Conservation (phyloP, 2,888 invertebrate genomes). For the Melanostoma mellinum region DNA sequence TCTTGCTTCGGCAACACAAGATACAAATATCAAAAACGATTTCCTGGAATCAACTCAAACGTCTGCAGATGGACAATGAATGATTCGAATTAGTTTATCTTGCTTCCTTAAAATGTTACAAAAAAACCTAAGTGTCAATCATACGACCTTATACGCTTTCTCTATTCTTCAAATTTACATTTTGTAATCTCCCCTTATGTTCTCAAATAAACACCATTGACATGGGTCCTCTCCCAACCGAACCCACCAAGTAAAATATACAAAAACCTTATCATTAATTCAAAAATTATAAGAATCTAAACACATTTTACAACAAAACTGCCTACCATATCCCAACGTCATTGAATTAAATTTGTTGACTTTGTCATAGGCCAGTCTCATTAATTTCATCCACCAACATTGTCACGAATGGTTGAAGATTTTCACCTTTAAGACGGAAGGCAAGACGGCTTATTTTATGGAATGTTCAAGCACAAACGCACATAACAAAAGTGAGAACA, state of each 20-base stretch:
- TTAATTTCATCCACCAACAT: conserved; percentile 61
- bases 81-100: too few relatives aligned
- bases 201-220: too few relatives aligned
- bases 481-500: conserved; percentile 68
- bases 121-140: too few relatives aligned
- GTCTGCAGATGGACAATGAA: too few relatives aligned
- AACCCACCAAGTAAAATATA: conserved; percentile 30
- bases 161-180: too few relatives aligned
- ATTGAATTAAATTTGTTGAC: conserved; percentile 43
- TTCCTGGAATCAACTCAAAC: too few relatives aligned
- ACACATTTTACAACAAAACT: conserved; percentile 10
- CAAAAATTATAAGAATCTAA: conserved; percentile 46
- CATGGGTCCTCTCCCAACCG: too few relatives aligned
- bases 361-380: conserved; percentile 41
- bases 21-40: too few relatives aligned
- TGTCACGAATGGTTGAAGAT: conserved; percentile 67
- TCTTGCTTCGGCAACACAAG: too few relatives aligned
- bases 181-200: too few relatives aligned
- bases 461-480: conserved; percentile 57
- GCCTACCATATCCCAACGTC: background rate
- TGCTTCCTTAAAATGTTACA: too few relatives aligned
- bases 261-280: conserved; percentile 49
- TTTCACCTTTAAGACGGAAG: conserved; percentile 51
- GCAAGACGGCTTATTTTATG: conserved; percentile 26
- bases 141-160: too few relatives aligned